phyloP scores from a whole-genome alignment of 2,888 invertebrate genomes.

The Argyra leucocephala region DNA sequence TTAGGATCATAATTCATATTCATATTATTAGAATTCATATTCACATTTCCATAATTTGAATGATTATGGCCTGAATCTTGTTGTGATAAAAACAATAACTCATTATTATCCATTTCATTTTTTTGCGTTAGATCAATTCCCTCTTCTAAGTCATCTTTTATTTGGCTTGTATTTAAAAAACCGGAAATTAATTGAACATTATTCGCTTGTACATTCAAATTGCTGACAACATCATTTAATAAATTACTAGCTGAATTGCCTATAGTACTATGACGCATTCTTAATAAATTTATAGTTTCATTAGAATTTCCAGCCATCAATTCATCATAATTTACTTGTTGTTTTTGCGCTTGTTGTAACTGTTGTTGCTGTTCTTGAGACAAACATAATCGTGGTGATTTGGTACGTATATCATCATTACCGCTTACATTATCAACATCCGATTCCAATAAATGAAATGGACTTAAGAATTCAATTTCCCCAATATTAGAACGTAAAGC shows the following conservation, averaged over 20 bases:
- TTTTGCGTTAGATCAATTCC: conserved; percentile 50
- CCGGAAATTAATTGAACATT: conserved; percentile 47
- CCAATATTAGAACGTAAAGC: conserved; percentile 23
- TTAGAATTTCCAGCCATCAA: not conserved
- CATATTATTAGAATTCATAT: not conserved
- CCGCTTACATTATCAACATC: not conserved
- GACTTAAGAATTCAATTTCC: not conserved
- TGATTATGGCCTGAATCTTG: not conserved
- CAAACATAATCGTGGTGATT: not conserved
- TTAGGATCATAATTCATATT: not conserved
- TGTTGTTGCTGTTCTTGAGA: conserved; percentile 6
- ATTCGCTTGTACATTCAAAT: not conserved
- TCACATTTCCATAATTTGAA: not conserved
- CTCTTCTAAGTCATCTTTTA: conserved; percentile 59
- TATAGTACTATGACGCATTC: not conserved
- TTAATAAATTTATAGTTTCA: not conserved
- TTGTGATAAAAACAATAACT: conserved; percentile 9
- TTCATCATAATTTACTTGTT: not conserved
- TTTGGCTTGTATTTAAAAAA: conserved; percentile 54
- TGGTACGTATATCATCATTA: not conserved
- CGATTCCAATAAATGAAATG: not conserved
- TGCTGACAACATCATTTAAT: conserved; percentile 2
- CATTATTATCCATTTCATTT: conserved; percentile 15
- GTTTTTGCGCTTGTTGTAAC: conserved; percentile 7
- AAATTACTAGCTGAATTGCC: not conserved